Conservation (phyloP, 64 coral and sea anemone genomes). For the Porites australiensis region DNA sequence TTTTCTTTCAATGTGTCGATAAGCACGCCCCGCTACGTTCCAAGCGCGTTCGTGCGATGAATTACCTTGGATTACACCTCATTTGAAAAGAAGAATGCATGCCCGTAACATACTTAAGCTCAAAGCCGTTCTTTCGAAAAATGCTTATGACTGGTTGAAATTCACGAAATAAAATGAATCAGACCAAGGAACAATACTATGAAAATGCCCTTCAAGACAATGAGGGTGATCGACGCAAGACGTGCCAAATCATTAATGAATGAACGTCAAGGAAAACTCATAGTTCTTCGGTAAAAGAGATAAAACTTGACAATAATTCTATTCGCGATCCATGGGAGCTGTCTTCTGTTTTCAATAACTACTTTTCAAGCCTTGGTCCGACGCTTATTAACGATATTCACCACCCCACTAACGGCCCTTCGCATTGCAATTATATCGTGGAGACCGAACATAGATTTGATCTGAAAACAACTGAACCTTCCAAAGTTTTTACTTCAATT, state of each 20-base stretch:
- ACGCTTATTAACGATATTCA: constrained; percentile 38
- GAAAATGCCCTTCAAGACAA: constrained; percentile 40
- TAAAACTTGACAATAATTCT: constrained; percentile 14
- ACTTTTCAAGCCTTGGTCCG: constrained; percentile 59
- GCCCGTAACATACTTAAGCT: constrained; percentile 9
- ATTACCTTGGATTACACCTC: constrained; percentile 72
- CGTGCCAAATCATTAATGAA: constrained; percentile 58
- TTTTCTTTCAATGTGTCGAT: constrained; percentile 21
- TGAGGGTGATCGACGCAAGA: constrained; percentile 7
- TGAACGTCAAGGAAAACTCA: constrained; percentile 46
- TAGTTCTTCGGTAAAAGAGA: constrained; percentile 21
- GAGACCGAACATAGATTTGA: constrained; percentile 14
- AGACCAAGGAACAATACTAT: constrained; percentile 35
- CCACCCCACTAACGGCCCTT: not conserved
- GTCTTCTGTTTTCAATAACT: constrained; percentile 32
- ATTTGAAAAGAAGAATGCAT: constrained; percentile 40
- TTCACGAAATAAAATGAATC: constrained; percentile 47
- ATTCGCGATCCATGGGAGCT: constrained; percentile 24
- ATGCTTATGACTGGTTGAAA: constrained; percentile 8
- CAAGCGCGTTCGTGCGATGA: constrained; percentile 34
- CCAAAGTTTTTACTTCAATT: not conserved
- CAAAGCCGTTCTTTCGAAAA: constrained; percentile 9
- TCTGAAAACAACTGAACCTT: not conserved
- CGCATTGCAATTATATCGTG: constrained; percentile 7
- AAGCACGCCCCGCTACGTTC: constrained; percentile 38